phyloP scores from a whole-genome alignment of 2,113 vertebrate species.

The Crotalus tigris region DNA sequence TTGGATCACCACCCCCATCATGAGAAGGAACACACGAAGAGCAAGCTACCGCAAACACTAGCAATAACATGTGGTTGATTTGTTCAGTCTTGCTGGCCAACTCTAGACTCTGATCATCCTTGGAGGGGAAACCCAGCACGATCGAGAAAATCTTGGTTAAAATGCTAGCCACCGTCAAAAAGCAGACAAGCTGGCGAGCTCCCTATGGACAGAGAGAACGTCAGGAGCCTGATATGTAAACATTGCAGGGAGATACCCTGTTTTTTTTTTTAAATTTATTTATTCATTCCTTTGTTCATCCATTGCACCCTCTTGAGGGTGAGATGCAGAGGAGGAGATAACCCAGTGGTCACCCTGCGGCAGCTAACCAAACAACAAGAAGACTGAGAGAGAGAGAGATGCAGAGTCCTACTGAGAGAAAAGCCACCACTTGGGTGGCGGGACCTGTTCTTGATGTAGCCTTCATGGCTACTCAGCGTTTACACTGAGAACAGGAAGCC shows the following conservation, averaged over 20 bases:
- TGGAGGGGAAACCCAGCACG: background rate
- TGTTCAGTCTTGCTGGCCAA: background rate
- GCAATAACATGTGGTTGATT: background rate
- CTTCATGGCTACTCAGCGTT: background rate
- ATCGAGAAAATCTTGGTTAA: background rate
- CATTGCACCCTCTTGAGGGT: background rate
- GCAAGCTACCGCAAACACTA: background rate
- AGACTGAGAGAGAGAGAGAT: background rate
- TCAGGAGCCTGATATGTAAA: background rate
- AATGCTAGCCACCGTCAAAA: background rate
- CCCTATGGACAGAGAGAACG: background rate
- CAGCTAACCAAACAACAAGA: background rate
- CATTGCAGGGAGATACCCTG: constrained; percentile 9
- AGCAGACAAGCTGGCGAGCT: background rate
- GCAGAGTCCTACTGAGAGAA: background rate
- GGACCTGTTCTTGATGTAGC: background rate
- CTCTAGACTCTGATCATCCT: background rate
- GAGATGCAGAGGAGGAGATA: background rate
- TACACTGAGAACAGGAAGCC: background rate
- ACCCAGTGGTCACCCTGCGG: background rate
- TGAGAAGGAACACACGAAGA: background rate
- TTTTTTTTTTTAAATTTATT: background rate
- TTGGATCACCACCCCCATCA: background rate
- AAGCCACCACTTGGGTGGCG: background rate
- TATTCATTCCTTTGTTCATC: background rate